phyloP scores from a whole-genome alignment of 2,888 invertebrate genomes.

The Teleiodes luculella region DNA sequence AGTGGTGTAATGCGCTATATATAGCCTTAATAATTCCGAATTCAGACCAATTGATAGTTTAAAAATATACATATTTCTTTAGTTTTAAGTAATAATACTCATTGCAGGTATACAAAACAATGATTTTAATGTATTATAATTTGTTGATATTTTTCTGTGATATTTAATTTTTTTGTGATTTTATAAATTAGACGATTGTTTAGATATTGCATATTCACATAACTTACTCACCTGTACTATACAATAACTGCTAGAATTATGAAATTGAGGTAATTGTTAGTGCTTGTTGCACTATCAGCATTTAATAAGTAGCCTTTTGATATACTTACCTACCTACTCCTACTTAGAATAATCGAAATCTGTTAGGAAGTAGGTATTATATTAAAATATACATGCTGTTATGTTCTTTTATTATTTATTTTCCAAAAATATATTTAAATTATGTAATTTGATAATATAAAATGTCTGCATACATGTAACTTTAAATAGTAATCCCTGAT shows the following conservation, averaged over 20 bases:
- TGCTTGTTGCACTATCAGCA: neutral
- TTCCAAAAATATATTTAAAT: conserved; percentile 29
- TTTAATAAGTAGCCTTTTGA: neutral
- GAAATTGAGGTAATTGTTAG: neutral
- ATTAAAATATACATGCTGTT: conserved; percentile 27
- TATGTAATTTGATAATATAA: too few relatives aligned
- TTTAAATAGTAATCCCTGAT: conserved; percentile 31
- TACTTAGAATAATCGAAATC: neutral
- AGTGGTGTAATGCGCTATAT: too few relatives aligned
- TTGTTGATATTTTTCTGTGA: conserved; percentile 27
- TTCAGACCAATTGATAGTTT: too few relatives aligned
- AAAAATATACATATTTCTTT: too few relatives aligned
- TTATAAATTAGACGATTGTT: neutral
- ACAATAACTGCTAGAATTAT: too few relatives aligned
- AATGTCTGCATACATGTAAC: conserved; percentile 53
- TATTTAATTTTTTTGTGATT: conserved; percentile 25
- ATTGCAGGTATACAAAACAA: neutral
- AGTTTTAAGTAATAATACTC: too few relatives aligned
- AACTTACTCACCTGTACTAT: neutral
- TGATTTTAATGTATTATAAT: neutral
- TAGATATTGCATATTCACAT: neutral
- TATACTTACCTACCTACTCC: conserved; percentile 22
- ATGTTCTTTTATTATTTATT: conserved; percentile 14
- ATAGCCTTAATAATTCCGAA: too few relatives aligned
- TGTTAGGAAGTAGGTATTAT: conserved; percentile 31